These are phyloP conservation scores for Penaeus monodon DNA, from an alignment of 2,888 invertebrate species.

Conservation along the genomic window DNA sequence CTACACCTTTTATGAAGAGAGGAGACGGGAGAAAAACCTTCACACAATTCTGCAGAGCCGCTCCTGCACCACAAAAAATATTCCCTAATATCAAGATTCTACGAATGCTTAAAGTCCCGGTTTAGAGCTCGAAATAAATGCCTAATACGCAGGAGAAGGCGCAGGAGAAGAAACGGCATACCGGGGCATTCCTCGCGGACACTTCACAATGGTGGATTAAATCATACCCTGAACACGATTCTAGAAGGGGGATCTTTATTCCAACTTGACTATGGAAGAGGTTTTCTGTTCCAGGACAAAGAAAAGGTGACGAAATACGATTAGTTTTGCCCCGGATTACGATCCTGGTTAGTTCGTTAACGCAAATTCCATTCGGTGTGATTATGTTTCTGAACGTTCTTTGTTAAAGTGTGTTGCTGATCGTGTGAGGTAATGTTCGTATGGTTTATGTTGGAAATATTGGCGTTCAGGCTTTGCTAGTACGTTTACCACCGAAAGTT, in stretches of 20 bases:
- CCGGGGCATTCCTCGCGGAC: slow-evolving; percentile 39
- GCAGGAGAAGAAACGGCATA: slow-evolving; percentile 25
- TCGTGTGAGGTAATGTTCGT: no score
- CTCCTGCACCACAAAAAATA: slow-evolving; percentile 26
- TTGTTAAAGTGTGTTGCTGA: no score
- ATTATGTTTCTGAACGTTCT: no score
- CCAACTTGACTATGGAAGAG: not conserved
- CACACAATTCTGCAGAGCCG: slow-evolving; percentile 22
- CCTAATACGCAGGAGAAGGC: slow-evolving; percentile 9
- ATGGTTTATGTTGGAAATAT: no score
- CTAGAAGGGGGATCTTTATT: not conserved
- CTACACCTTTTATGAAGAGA: slow-evolving; percentile 3
- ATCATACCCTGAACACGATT: slow-evolving; percentile 42
- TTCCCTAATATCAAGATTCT: no score
- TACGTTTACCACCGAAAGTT: no score
- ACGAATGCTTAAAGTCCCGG: not conserved
- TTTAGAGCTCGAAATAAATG: slow-evolving; percentile 30
- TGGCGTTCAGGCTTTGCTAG: no score
- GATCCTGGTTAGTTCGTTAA: not conserved
- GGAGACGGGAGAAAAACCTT: not conserved
- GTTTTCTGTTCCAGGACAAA: slow-evolving; percentile 33
- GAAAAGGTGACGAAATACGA: slow-evolving; percentile 31
- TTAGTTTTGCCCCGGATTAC: slow-evolving; percentile 31
- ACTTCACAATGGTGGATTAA: slow-evolving; percentile 48
- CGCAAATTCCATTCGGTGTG: no score